These are phyloP conservation scores for Cosmopolites sordidus DNA, from an alignment of 2,888 invertebrate genomes.

Conservation along the genomic window DNA sequence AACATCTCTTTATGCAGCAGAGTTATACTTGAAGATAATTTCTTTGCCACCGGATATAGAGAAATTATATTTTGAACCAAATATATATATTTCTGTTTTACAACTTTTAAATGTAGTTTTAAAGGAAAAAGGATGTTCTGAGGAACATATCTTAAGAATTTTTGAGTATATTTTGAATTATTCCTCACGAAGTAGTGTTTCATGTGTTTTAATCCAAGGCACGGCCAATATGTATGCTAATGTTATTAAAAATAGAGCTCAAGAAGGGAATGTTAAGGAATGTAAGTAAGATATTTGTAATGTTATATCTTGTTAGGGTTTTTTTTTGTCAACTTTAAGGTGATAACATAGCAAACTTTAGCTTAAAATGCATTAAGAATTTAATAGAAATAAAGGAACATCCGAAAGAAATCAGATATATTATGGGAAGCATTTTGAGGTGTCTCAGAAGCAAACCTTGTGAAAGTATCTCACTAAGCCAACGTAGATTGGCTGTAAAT, in stretches of 20 bases:
- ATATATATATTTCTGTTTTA: slow-evolving; percentile 27
- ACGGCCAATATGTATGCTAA: slow-evolving; percentile 27
- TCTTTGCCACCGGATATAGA: slow-evolving; percentile 29
- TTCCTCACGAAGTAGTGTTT: slow-evolving; percentile 7
- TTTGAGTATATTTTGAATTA: slow-evolving; percentile 24
- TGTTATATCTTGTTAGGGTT: background rate
- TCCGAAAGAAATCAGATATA: slow-evolving; percentile 18
- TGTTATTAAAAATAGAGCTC: slow-evolving; percentile 21
- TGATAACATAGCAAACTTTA: slow-evolving; percentile 11
- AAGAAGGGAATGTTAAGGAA: slow-evolving; percentile 12
- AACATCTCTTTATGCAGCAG: slow-evolving; percentile 27
- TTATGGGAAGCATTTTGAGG: slow-evolving; percentile 21
- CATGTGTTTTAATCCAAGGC: slow-evolving; percentile 13
- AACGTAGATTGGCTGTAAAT: slow-evolving; percentile 11
- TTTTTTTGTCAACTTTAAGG: slow-evolving; percentile 15
- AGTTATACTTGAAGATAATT: slow-evolving; percentile 31
- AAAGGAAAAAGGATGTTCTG: slow-evolving; percentile 15
- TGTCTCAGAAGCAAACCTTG: slow-evolving; percentile 12
- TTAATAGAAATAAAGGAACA: slow-evolving; percentile 19
- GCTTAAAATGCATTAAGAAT: slow-evolving; percentile 18
- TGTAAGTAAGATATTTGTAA: slow-evolving; percentile 16
- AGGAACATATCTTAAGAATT: slow-evolving; percentile 18
- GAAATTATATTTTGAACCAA: slow-evolving; percentile 30
- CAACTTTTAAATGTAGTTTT: slow-evolving; percentile 15
- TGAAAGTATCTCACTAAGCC: slow-evolving; percentile 1